These are phyloP conservation scores for Gryllus bimaculatus DNA, from an alignment of 1,140 invertebrate species.

Conservation along the genomic window DNA sequence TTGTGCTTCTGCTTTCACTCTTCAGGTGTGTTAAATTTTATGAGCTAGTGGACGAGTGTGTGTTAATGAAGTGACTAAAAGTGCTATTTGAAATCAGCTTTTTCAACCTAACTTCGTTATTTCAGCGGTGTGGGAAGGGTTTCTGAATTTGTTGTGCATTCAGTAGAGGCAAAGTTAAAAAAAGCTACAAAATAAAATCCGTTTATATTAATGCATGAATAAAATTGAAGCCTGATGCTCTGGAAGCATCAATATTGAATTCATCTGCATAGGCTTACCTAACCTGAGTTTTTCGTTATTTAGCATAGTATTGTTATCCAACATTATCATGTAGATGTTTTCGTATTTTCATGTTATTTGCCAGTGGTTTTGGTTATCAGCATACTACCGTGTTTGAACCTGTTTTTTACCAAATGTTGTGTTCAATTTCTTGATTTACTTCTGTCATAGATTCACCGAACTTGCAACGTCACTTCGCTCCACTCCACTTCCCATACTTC, in stretches of 20 bases:
- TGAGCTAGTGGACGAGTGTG: too few species aligned
- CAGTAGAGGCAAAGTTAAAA: too few species aligned
- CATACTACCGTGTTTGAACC: neutral
- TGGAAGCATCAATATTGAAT: neutral
- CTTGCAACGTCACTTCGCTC: neutral
- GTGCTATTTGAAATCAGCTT: too few species aligned
- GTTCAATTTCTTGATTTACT: neutral
- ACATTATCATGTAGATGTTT: neutral
- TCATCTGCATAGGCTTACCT: neutral
- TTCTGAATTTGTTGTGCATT: too few species aligned
- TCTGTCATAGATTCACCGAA: constrained; percentile 4
- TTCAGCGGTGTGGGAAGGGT: too few species aligned
- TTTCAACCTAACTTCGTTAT: too few species aligned
- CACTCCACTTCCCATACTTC: neutral
- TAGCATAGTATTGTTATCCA: neutral
- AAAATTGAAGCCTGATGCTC: neutral
- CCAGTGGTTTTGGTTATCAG: constrained; percentile 3
- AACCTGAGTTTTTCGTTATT: neutral
- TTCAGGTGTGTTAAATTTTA: too few species aligned
- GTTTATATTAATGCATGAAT: neutral
- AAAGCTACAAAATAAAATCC: too few species aligned
- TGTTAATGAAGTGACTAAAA: too few species aligned
- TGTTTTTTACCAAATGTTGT: constrained; percentile 2
- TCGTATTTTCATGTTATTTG: neutral
- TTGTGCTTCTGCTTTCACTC: too few species aligned